Percentiles rank a stretch among this genome's conserved stretches.
These are phyloP conservation scores for Coregonus ussuriensis DNA, from an alignment of 2,797 vertebrate species.

Conservation along the genomic window DNA sequence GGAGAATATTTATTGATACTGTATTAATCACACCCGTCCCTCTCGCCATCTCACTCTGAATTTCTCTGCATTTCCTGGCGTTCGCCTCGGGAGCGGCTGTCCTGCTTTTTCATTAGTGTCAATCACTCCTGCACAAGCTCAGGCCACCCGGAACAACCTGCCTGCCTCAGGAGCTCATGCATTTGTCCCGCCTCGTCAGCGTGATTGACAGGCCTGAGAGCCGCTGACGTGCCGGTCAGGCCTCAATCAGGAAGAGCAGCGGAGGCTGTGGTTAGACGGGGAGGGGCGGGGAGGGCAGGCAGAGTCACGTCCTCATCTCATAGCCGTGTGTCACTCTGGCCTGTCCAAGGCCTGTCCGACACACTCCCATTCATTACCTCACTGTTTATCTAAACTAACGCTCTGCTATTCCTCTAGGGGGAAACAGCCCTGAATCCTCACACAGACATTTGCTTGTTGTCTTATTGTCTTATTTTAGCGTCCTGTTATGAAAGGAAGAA, in stretches of 20 bases:
- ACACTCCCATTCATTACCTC: conserved; percentile 44
- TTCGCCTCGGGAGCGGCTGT: conserved; percentile 60
- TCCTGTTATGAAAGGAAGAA: neutral
- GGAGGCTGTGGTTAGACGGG: conserved; percentile 18
- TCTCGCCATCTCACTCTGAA: conserved; percentile 56
- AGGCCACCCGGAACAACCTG: conserved; percentile 30
- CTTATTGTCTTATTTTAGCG: conserved; percentile 45
- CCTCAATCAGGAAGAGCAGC: conserved; percentile 58
- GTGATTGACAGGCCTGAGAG: conserved; percentile 73
- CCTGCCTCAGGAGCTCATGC: conserved; percentile 64
- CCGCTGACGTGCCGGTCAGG: conserved; percentile 62
- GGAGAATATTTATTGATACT: conserved; percentile 68
- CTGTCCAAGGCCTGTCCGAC: conserved; percentile 59
- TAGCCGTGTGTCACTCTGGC: conserved; percentile 5
- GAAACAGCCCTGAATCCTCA: conserved; percentile 46
- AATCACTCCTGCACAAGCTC: conserved; percentile 67
- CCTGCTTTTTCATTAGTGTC: conserved; percentile 81
- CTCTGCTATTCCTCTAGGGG: conserved; percentile 52
- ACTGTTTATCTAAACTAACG: conserved; percentile 60
- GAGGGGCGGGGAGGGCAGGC: conserved; percentile 49
- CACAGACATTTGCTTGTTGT: conserved; percentile 56
- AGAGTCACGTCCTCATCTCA: conserved; percentile 10
- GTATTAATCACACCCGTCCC: conserved; percentile 72
- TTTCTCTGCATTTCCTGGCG: conserved; percentile 57
- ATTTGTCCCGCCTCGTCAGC: conserved; percentile 76